Base-by-base conservation (phyloP, 2,113 vertebrate species). In the Thamnophis sirtalis region DNA sequence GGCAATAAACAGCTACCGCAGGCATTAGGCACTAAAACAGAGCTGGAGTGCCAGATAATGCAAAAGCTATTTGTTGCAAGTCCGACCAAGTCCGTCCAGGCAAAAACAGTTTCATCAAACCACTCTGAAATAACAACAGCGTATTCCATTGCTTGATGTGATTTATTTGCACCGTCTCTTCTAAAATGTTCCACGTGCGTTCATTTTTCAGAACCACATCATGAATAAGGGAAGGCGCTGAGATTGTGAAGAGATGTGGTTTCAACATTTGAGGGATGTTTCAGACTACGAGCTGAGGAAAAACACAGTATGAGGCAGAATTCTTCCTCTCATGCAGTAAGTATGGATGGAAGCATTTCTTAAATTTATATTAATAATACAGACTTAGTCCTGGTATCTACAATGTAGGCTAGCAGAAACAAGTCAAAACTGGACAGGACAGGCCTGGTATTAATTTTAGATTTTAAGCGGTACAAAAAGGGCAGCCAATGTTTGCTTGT, bases 21-120 rank as follows among this genome's bases (percentile, higher is more conserved):
- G 92, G 60, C 55, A 92, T 92, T 91, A 91, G 50, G 80, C 49
- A 73, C 85, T 92, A 84, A 93, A 93, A 89, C 63, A 88, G 93
- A 93, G 50, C 58, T 85, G 21, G 94, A 92, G 92, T 60, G 73
- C 86, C 84, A 94, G 89, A 43, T 94, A 94, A 86, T 73, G 91
- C 60, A 89, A 94, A 92, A 88, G 80, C 94, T 68, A 28, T 3
- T 0, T 58, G 73, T 84, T 84, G 93, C 80, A 89, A 92, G 9
- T 49, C 84, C 38, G 3, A 22, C 50, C 89, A 87, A 22, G 15
- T 91, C 95, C 49, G 88, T 91, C 88, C 63, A 91, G 90, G 53
- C 43, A 91, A 91, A 84, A 87, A 21, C 60, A 56, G 19, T 87
- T 93, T 93, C 93, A 93, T 56, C 93, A 95, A 94, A 22, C 13